Base-by-base conservation (phyloP, 2,797 vertebrate species). In the Aplochiton taeniatus region DNA sequence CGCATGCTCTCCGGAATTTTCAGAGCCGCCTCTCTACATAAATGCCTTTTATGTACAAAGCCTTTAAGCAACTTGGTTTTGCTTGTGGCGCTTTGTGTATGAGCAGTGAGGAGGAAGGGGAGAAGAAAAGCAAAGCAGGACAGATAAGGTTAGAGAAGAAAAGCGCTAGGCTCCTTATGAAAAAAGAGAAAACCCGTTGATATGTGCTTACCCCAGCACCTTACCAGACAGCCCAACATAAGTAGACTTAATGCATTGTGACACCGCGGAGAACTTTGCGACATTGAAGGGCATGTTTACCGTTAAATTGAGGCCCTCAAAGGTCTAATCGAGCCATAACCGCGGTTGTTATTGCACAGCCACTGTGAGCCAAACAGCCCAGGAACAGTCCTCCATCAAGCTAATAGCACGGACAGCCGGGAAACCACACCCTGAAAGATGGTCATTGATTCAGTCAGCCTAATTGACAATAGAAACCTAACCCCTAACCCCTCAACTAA, bases 1-100 rank as follows among this genome's bases (percentile, higher is more conserved):
- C 80, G 79, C 46, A 48, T 82, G 79, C 83, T 87, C 81, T 79
- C 70, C 71, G 74, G 80, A 83, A 80, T 85, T 64, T 77, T 74
- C 83, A 73, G 80, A 85, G 82, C 81, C 70, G 76, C 76, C 72
- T 83, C 81, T 81, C 73, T 76, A 63, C 66, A 73, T 72, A 73
- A 83, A 78, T 74, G 66, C 75, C 56, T 68, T 78, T 82, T 79
- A 70, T 70, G 74, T 74, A 77, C 68, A 74, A 77, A 76, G 77
- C 74, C 81, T 82, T 81, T 83, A 81, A 81, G 75, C 66, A 74
- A 69, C 72, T 87, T 82, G 44, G 61, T 81, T 83, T 76, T 63
- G 63, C 72, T 73, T 68, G 53, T 69, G 54, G 45, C 57, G 46
- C 70, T 75, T 79, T 78, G 65, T 82, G 75, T 62, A 73, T 17